These are phyloP conservation scores for Gymnodraco acuticeps DNA, from an alignment of 2,797 vertebrate genomes.

Conservation along the genomic window DNA sequence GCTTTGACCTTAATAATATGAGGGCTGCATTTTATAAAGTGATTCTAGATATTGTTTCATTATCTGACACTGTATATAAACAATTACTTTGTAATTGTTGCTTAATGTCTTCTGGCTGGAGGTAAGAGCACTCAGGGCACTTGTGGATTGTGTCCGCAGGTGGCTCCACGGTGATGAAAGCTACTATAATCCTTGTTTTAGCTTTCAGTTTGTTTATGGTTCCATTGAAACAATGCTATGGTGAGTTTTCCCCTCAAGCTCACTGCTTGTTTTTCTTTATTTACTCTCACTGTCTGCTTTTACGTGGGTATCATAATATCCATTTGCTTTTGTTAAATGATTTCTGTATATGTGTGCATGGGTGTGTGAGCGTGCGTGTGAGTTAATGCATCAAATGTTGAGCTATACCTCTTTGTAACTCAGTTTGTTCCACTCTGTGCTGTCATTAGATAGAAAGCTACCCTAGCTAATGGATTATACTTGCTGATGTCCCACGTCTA, in stretches of 20 bases:
- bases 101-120: not conserved
- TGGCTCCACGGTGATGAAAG: not conserved
- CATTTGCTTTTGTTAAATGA: too few relatives aligned
- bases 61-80: not conserved
- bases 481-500: constrained; percentile 5
- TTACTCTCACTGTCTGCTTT: too few relatives aligned
- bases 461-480: constrained; percentile 24
- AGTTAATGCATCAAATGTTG: not conserved
- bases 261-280: too few relatives aligned
- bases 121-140: not conserved
- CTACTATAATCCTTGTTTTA: not conserved
- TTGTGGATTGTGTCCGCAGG: not conserved
- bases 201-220: not conserved
- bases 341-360: not conserved
- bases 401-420: not conserved
- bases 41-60: not conserved
- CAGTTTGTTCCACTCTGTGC: not conserved
- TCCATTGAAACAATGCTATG: not conserved
- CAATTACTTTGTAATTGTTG: not conserved
- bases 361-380: not conserved
- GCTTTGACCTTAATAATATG: not conserved
- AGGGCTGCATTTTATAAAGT: not conserved
- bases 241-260: not conserved
- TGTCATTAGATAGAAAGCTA: constrained; percentile 3
- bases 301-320: too few relatives aligned